phyloP scores from a whole-genome alignment of 2,113 vertebrate genomes.

The Mormoops blainvillei region DNA sequence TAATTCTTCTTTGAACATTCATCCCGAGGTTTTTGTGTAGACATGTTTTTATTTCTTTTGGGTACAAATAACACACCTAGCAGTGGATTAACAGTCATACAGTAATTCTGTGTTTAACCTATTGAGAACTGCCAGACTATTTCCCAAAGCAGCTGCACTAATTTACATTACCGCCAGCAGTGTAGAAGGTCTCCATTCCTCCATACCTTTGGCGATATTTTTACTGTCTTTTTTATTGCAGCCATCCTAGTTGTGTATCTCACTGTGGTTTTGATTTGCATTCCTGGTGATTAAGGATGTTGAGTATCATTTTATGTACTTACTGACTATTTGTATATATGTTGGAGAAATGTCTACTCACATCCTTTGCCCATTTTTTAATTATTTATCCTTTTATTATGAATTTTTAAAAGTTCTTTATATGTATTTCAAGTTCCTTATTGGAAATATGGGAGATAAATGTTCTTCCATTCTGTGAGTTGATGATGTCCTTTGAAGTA shows the following conservation, averaged over 20 bases:
- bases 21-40: background rate
- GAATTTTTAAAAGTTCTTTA: background rate
- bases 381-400: conserved; percentile 5
- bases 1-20: background rate
- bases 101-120: background rate
- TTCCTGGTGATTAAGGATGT: background rate
- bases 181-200: background rate
- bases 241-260: background rate
- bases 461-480: background rate
- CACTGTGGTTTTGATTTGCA: background rate
- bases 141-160: background rate
- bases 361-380: background rate
- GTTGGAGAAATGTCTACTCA: background rate
- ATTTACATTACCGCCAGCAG: background rate
- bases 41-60: background rate
- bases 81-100: background rate
- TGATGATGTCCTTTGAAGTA: background rate
- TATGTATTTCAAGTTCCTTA: background rate
- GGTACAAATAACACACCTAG: background rate
- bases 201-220: background rate
- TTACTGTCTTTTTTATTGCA: background rate
- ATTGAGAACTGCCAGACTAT: background rate
- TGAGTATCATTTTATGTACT: background rate
- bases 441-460: background rate
- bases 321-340: background rate